phyloP scores from a whole-genome alignment of 2,113 vertebrate genomes.

The Gallinago undulata region DNA sequence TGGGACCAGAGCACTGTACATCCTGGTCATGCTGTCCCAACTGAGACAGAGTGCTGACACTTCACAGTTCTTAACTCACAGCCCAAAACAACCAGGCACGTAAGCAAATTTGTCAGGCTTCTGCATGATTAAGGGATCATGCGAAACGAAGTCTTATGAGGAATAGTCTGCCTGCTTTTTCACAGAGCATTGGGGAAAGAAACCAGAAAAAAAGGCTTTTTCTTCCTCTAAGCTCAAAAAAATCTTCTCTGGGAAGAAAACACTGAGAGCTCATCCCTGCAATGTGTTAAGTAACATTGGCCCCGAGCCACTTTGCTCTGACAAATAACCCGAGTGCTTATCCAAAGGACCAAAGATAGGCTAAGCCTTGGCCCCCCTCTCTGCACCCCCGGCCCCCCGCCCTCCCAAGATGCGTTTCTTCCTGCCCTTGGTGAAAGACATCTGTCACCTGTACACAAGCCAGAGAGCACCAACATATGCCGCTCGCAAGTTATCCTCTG shows the following conservation, averaged over 20 bases:
- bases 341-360: not conserved
- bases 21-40: not conserved
- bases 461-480: conserved; percentile 30
- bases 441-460: conserved; percentile 28
- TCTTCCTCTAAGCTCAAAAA: not conserved
- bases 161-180: not conserved
- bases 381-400: not conserved
- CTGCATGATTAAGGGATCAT: not conserved
- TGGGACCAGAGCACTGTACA: not conserved
- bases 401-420: not conserved
- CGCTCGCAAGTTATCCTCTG: not conserved
- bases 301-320: not conserved
- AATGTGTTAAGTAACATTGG: not conserved
- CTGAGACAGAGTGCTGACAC: not conserved
- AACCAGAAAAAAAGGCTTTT: not conserved
- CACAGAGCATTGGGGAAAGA: not conserved
- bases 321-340: not conserved
- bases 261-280: not conserved
- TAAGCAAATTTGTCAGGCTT: not conserved
- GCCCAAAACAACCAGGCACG: not conserved
- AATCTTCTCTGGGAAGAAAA: not conserved
- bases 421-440: conserved; percentile 44
- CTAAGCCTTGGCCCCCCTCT: not conserved
- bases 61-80: not conserved
- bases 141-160: not conserved